Evolutionary conservation across 2,797 vertebrate genomes (phyloP), one percentile per base, ranked within the genome.

Genomic region (Sarcoramphus papa): DNA sequence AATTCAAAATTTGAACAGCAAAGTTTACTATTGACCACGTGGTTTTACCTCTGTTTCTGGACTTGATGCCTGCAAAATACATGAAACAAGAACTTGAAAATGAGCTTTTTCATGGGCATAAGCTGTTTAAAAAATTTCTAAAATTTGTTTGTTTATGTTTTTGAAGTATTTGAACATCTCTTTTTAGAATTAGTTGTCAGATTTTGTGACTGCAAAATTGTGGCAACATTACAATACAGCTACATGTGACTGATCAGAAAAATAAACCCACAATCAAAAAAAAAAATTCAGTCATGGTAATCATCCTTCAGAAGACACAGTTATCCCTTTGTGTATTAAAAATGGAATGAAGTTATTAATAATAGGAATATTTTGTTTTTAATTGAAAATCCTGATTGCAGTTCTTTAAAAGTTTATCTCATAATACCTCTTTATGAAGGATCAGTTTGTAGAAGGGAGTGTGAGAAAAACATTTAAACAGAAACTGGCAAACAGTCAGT

Each of bases 391-490:
- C 22, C 47, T 92, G 22, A 77, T 87, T 85, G 24, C 35, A 72
- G 24, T 74, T 96, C 77, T 93, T 81, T 76, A 95, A 77, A 94
- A 51, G 35, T 80, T 80, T 70, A 27, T 79, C 65, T 74, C 35
- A 67, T 83, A 94, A 65, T 72, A 90, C 45, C 15, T 94, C 35
- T 94, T 95, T 95, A 88, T 75, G 50, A 90, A 82, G n/a, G 79
- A 56, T 91, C 51, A 86, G 40, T 92, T 90, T 94, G 68, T 93
- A 93, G 57, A 75, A 73, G 65, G 53, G 41, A 93, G 94, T 60
- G 86, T 92, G 86, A 94, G 88, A 91, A 92, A 91, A 95, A 88
- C 54, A 93, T 74, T 89, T 96, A 79, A 91, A 94, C 92, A 93
- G 92, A 51, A 79, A 65, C 75, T 92, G 79, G 90, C 95, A 89